Conservation (phyloP, 2,888 invertebrate species). For the Pyrocoelia pectoralis region DNA sequence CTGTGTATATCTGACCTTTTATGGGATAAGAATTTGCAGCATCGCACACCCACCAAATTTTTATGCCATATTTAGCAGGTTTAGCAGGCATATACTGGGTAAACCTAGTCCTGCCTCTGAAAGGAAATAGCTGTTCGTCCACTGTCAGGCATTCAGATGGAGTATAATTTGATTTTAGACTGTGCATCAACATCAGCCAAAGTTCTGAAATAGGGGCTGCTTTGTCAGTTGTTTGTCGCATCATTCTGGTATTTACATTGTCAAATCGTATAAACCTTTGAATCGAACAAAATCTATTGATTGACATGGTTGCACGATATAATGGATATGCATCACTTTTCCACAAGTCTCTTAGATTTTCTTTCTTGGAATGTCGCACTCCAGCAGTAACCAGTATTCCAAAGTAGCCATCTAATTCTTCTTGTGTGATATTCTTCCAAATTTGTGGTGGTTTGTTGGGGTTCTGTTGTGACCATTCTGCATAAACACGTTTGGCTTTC, state of each 20-base stretch:
- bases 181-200: too few species aligned
- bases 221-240: too few species aligned
- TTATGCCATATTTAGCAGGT: slow-evolving; percentile 4
- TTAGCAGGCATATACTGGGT: background rate
- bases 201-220: too few species aligned
- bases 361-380: background rate
- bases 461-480: background rate
- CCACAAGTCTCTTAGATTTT: background rate
- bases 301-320: background rate
- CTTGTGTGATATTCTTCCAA: background rate
- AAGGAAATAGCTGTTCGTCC: background rate
- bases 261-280: background rate
- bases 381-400: background rate
- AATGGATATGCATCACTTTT: too few species aligned
- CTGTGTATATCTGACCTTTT: slow-evolving; percentile 41
- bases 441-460: background rate
- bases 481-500: background rate
- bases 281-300: background rate
- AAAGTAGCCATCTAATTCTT: background rate
- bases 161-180: too few species aligned
- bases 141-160: too few species aligned
- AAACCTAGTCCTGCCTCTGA: slow-evolving; percentile 3
- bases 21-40: slow-evolving; percentile 37
- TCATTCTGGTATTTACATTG: background rate
- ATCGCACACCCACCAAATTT: slow-evolving; percentile 12